These are phyloP conservation scores for Alethe diademata DNA, from an alignment of 2,113 vertebrate species.

Conservation along the genomic window DNA sequence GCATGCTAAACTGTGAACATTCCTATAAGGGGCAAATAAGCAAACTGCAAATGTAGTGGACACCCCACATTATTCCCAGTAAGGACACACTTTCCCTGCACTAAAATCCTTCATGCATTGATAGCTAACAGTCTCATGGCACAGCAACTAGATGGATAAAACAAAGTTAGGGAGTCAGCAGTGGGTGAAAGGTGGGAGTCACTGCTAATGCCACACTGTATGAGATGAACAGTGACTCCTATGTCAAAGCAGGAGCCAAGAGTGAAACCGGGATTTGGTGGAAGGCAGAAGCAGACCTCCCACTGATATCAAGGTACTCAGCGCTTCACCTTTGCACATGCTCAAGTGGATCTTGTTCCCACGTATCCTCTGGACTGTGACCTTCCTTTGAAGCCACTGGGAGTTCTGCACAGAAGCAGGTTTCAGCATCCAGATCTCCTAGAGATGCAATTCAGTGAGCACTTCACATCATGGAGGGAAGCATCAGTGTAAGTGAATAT, in stretches of 20 bases:
- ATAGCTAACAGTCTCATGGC: background rate
- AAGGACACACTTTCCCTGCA: background rate
- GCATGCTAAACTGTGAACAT: background rate
- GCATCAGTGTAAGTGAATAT: background rate
- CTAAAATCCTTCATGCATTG: background rate
- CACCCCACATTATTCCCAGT: background rate
- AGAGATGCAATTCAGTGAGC: background rate
- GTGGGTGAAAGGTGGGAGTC: background rate
- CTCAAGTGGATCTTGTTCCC: background rate
- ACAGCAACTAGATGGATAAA: background rate
- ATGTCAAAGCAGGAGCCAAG: background rate
- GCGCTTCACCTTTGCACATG: background rate
- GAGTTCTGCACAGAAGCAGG: background rate
- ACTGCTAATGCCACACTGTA: background rate
- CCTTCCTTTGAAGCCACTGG: background rate
- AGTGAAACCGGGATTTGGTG: rapidly evolving
- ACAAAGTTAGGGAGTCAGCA: background rate
- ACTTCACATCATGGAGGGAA: background rate
- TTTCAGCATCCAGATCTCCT: background rate
- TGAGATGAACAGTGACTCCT: background rate
- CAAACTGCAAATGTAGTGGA: background rate
- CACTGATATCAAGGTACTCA: background rate
- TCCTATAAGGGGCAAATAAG: background rate
- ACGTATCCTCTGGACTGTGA: background rate
- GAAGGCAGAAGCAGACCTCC: background rate